Percentiles rank a stretch among this genome's conserved stretches.
These are phyloP conservation scores for Phengaris alcon DNA, from an alignment of 2,888 invertebrate species.

Conservation along the genomic window DNA sequence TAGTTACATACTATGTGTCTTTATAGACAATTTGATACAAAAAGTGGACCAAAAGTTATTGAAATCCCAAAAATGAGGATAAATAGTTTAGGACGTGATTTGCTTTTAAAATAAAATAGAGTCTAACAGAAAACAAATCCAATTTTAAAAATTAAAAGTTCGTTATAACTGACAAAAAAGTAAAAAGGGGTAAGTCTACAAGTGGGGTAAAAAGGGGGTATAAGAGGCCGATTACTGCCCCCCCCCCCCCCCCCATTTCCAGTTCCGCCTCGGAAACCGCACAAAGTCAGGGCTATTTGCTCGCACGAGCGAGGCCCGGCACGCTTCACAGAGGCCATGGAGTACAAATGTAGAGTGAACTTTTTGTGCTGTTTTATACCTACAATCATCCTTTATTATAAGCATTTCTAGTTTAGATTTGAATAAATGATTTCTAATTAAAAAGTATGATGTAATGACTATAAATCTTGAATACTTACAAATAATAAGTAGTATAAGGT, in stretches of 20 bases:
- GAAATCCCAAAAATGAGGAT: no score
- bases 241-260: not conserved
- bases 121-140: not conserved
- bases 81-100: no score
- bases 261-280: constrained; percentile 22
- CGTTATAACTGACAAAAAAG: not conserved
- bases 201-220: not conserved
- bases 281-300: constrained; percentile 33
- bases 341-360: not conserved
- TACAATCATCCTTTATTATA: no score
- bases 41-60: no score
- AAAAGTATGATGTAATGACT: no score
- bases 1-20: no score
- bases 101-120: not conserved
- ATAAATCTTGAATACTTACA: no score
- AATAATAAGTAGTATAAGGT: no score
- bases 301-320: constrained; percentile 35
- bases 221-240: not conserved
- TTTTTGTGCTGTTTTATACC: not conserved
- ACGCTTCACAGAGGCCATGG: constrained; percentile 29
- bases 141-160: not conserved
- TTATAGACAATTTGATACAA: no score
- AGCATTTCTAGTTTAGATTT: no score
- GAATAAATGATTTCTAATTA: no score
- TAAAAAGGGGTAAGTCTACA: not conserved